A percentile compares a stretch with the other conserved stretches of the same genome.
Evolutionary conservation across 2,888 invertebrate species (phyloP).

Genomic region (Erynnis tages): DNA sequence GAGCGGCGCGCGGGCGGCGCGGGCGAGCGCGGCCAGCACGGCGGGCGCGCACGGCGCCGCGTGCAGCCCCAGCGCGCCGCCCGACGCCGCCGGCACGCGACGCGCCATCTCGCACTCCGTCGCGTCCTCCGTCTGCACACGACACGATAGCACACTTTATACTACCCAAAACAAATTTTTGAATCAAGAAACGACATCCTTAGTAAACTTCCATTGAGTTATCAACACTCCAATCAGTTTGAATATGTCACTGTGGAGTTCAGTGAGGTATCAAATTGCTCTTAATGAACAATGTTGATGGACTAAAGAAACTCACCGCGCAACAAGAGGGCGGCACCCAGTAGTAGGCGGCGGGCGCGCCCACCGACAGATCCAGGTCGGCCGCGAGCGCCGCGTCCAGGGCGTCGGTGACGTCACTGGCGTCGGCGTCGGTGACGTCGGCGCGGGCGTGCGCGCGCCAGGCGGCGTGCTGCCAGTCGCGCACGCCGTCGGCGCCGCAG

Average conservation of each 20-base stretch:
- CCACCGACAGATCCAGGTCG: slow-evolving; percentile 59
- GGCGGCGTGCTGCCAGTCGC: slow-evolving; percentile 88
- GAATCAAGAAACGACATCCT: too few relatives aligned
- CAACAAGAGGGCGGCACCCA: slow-evolving; percentile 66
- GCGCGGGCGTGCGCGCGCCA: slow-evolving; percentile 46
- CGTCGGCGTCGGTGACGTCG: slow-evolving; percentile 24
- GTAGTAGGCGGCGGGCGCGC: slow-evolving; percentile 56
- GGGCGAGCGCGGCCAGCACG: slow-evolving; percentile 50
- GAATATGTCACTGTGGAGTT: too few relatives aligned
- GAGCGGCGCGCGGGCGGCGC: slow-evolving; percentile 50
- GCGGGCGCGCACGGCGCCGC: slow-evolving; percentile 52
- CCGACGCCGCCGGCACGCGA: slow-evolving; percentile 49
- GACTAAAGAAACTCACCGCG: slow-evolving; percentile 32
- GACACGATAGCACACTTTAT: not conserved
- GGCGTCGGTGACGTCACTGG: slow-evolving; percentile 25
- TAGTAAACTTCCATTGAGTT: too few relatives aligned
- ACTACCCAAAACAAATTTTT: too few relatives aligned
- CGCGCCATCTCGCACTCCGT: slow-evolving; percentile 44
- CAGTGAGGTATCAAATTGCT: too few relatives aligned
- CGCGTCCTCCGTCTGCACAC: slow-evolving; percentile 33
- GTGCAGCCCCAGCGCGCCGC: slow-evolving; percentile 44
- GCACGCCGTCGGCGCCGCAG: slow-evolving; percentile 96
- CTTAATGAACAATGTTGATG: too few relatives aligned
- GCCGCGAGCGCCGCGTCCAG: too few relatives aligned
- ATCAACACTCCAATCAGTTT: too few relatives aligned